Evolutionary conservation across 2,797 vertebrate species (phyloP).

Genomic region (Betta splendens): DNA sequence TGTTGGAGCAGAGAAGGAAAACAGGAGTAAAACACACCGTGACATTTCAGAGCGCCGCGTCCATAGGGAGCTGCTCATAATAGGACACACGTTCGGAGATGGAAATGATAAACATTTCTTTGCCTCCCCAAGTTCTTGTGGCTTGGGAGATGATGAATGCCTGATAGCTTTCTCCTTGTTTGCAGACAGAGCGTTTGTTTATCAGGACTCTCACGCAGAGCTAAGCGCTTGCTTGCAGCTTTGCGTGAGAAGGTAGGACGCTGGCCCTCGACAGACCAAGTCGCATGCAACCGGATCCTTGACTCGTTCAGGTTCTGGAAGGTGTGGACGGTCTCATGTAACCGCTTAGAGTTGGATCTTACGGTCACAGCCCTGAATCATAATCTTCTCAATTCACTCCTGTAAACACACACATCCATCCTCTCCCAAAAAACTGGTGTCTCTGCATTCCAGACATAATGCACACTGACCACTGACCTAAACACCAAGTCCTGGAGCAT

Average conservation of each 20-base stretch:
- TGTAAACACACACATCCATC: constrained; percentile 45
- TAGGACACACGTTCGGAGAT: constrained; percentile 47
- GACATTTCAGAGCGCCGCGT: constrained; percentile 29
- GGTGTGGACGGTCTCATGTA: constrained; percentile 59
- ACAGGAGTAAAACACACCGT: constrained; percentile 4
- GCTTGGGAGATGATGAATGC: constrained; percentile 55
- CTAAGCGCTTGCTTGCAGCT: constrained; percentile 30
- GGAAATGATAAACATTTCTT: constrained; percentile 54
- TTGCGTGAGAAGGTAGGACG: constrained; percentile 77
- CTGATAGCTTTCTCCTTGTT: constrained; percentile 66
- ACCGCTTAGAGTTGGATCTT: constrained; percentile 54
- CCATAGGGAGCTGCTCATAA: no score
- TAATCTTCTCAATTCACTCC: constrained; percentile 39
- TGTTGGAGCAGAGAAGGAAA: constrained; percentile 56
- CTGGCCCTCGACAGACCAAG: constrained; percentile 57
- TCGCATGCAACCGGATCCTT: constrained; percentile 68
- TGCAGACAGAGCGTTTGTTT: constrained; percentile 72
- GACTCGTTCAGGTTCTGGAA: constrained; percentile 54
- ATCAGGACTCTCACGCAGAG: constrained; percentile 66
- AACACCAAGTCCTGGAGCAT: constrained; percentile 4
- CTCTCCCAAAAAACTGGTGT: constrained; percentile 39
- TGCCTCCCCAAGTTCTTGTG: constrained; percentile 44
- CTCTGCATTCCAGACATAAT: constrained; percentile 51
- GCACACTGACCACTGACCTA: neutral
- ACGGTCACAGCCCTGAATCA: constrained; percentile 36